Percentiles rank a stretch among this genome's conserved stretches.
Conservation (phyloP, 1,140 invertebrate genomes). For the Lordiphosa clarofinis region DNA sequence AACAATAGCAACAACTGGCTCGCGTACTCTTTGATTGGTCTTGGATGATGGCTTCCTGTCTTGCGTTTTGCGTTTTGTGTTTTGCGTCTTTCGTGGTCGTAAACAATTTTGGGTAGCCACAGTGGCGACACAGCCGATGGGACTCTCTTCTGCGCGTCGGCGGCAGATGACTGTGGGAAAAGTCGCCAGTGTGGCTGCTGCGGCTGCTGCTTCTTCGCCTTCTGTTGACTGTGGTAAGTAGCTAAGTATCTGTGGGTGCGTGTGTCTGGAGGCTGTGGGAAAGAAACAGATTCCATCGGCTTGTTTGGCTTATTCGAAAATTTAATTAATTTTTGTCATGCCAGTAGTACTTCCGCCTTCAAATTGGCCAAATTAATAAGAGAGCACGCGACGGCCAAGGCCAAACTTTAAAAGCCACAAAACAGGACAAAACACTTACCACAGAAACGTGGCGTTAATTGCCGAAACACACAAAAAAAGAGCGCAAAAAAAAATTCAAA, state of each 20-base stretch:
- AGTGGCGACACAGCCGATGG: slow-evolving; percentile 37
- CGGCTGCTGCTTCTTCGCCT: slow-evolving; percentile 11
- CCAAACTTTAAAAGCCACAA: slow-evolving; percentile 13
- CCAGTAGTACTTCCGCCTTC: slow-evolving; percentile 47
- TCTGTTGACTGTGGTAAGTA: slow-evolving; percentile 22
- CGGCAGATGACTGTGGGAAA: slow-evolving; percentile 43
- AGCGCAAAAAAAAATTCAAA: slow-evolving; percentile 28
- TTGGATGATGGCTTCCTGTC: slow-evolving; percentile 49
- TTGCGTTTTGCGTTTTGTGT: slow-evolving; percentile 22
- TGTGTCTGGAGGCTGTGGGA: slow-evolving; percentile 55
- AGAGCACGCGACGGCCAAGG: slow-evolving; percentile 41
- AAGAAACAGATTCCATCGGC: slow-evolving; percentile 16
- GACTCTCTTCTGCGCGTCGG: slow-evolving; percentile 6
- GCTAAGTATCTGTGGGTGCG: slow-evolving; percentile 48
- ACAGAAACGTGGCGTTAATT: slow-evolving; percentile 59
- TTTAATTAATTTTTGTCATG: slow-evolving; percentile 64
- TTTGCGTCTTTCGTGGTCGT: slow-evolving; percentile 23
- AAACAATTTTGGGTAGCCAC: slow-evolving; percentile 59
- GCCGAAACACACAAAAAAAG: slow-evolving; percentile 45
- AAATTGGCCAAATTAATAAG: slow-evolving; percentile 71
- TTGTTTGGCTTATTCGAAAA: slow-evolving; percentile 36
- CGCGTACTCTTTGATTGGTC: slow-evolving; percentile 22
- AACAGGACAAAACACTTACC: slow-evolving; percentile 40
- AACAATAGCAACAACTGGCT: slow-evolving; percentile 19
- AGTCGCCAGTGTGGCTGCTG: slow-evolving; percentile 33